These are phyloP conservation scores for Aurelia aurita complex sp. Pacific DNA, from an alignment of 30 jellyfish, hydroid and myxozoan species.

Conservation along the genomic window DNA sequence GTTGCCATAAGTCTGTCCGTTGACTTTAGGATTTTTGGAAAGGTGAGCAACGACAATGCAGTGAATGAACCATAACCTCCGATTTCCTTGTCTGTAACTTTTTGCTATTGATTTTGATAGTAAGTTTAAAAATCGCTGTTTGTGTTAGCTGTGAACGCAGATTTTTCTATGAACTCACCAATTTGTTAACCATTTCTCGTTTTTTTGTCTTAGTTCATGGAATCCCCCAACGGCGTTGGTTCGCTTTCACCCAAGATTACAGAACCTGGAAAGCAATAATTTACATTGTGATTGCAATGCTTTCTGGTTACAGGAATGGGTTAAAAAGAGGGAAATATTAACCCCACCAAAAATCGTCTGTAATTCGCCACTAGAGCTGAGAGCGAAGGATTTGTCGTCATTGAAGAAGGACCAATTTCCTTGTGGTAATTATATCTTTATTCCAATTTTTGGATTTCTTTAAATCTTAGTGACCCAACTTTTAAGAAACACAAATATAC, in stretches of 20 bases:
- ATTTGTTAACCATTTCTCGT: background rate
- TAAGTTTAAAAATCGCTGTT: too few relatives aligned
- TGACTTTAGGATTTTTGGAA: too few relatives aligned
- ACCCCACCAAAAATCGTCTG: conserved; percentile 44
- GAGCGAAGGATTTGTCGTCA: conserved; percentile 39
- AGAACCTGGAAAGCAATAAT: conserved; percentile 64
- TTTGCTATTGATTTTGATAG: too few relatives aligned
- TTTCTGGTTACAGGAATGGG: conserved; percentile 80
- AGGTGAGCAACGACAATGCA: too few relatives aligned
- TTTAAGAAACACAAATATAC: too few relatives aligned
- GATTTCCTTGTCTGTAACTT: too few relatives aligned
- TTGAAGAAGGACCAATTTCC: conserved; percentile 42
- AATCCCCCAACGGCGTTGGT: conserved; percentile 75
- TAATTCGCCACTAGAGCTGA: conserved; percentile 55
- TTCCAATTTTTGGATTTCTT: too few relatives aligned
- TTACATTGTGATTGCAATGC: conserved; percentile 91
- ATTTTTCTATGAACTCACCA: too few relatives aligned
- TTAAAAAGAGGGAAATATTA: conserved; percentile 10
- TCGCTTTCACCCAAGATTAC: conserved; percentile 68
- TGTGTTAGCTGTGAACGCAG: too few relatives aligned
- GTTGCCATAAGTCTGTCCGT: too few relatives aligned
- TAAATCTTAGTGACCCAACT: too few relatives aligned
- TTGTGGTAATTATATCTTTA: conserved; percentile 60
- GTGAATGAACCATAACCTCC: too few relatives aligned
- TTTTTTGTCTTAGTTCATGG: conserved; percentile 67